A percentile compares a stretch with the other conserved stretches of the same genome.
phyloP scores from a whole-genome alignment of 1,140 invertebrate genomes.

The Eupristina koningsbergeri region DNA sequence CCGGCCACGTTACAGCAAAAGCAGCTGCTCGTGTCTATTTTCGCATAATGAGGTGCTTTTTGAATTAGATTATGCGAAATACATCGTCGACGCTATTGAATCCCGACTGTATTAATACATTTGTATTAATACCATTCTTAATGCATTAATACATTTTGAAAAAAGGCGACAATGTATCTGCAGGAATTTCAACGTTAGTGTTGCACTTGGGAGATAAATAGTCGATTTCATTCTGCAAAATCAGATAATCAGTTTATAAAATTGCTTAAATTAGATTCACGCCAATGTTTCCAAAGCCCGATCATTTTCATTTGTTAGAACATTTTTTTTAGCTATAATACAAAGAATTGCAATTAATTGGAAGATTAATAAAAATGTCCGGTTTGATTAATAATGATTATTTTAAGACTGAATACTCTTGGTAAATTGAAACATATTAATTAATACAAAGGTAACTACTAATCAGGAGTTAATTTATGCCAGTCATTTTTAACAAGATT shows the following conservation, averaged over 20 bases:
- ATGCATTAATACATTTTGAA: not conserved
- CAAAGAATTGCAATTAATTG: no score
- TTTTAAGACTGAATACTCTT: no score
- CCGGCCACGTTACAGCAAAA: not conserved
- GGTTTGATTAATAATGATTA: no score
- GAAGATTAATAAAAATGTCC: no score
- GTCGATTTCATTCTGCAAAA: not conserved
- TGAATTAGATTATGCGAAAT: slow-evolving; percentile 3
- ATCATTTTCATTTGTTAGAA: not conserved
- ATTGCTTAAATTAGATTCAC: not conserved
- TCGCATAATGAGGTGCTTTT: not conserved
- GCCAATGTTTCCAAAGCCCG: not conserved
- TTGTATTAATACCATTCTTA: no score
- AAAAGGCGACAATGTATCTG: not conserved
- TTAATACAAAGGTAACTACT: not conserved
- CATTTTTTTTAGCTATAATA: no score
- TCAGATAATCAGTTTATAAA: slow-evolving; percentile 3
- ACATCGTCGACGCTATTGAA: not conserved
- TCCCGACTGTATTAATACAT: not conserved
- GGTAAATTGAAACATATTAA: not conserved
- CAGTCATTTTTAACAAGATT: not conserved
- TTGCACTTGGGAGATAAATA: not conserved
- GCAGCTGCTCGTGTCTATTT: not conserved
- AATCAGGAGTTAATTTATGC: not conserved
- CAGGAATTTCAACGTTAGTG: not conserved